Percentiles rank a stretch among this genome's conserved stretches.
These are phyloP conservation scores for Dichetophora obliterata DNA, from an alignment of 2,888 invertebrate species.

Conservation along the genomic window DNA sequence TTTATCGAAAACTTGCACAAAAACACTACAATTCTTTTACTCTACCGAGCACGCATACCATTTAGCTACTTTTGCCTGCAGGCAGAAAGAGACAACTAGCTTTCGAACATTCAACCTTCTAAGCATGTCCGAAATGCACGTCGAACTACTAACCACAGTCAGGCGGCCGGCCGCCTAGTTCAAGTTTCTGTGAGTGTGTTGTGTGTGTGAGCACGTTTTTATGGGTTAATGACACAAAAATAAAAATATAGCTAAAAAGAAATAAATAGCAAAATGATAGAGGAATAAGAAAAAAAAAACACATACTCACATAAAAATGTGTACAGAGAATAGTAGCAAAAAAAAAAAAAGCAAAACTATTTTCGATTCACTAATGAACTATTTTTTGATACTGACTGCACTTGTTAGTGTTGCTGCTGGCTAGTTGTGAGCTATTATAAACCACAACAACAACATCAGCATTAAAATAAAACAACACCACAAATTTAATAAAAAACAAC, in stretches of 20 bases:
- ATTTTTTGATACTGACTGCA: constrained; percentile 14
- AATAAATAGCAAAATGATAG: constrained; percentile 6
- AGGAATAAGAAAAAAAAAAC: not conserved
- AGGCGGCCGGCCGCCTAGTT: constrained; percentile 13
- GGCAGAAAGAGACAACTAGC: not conserved
- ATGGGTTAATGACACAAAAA: constrained; percentile 66
- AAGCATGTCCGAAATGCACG: not conserved
- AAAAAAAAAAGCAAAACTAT: constrained; percentile 1
- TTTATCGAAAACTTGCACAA: not conserved
- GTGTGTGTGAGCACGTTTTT: constrained; percentile 59
- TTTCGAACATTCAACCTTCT: not conserved
- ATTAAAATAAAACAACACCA: too few species aligned
- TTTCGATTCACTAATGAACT: constrained; percentile 5
- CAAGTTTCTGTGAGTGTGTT: constrained; percentile 23
- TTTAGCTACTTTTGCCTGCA: not conserved
- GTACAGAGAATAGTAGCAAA: not conserved
- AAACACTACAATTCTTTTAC: not conserved
- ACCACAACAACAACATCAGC: constrained; percentile 1
- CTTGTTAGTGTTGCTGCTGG: not conserved
- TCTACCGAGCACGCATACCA: not conserved
- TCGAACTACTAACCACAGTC: too few species aligned
- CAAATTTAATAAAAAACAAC: not conserved
- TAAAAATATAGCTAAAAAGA: constrained; percentile 10
- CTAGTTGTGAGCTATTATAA: not conserved
- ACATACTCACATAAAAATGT: not conserved